Base-by-base conservation (phyloP, 1,140 invertebrate species). In the Leptonema lineaticorne region DNA sequence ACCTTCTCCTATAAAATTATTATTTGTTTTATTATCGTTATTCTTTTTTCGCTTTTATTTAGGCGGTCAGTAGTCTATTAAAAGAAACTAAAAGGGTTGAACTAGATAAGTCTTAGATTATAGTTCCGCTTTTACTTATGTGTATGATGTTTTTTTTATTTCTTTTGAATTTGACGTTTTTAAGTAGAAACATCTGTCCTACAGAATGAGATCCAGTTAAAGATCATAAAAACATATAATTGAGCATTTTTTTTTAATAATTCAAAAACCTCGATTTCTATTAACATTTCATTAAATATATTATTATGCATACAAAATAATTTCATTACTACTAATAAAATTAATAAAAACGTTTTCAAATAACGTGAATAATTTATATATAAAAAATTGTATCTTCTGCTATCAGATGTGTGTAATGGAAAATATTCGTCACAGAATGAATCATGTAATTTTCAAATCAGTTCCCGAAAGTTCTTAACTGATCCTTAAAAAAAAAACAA, bases 11-110 rank as follows among this genome's bases (percentile, higher is more conserved):
- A 30, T 60, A 53, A 69, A 69, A 69, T 69, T 69, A 69, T 69
- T 57, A 58, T 53, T 11, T 24, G n/a, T 69, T 58, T 59, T 50
- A 48, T 22, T 20, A 6, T 37, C 33, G 16, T 20, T 9, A 26
- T 26, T n/a, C n/a, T n/a, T n/a, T n/a, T n/a, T n/a, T n/a, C n/a
- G n/a, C n/a, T n/a, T n/a, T n/a, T n/a, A n/a, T n/a, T n/a, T n/a
- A n/a, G n/a, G n/a, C n/a, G n/a, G n/a, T n/a, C n/a, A 26, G 50
- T 59, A 63, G 62, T 69, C 66, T 71, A 69, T 57, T 68, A 66
- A n/a, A 65, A 63, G 66, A 57, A 57, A 71, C 70, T 58, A 67
- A 71, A 71, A 71, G 70, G 70, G 70, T 71, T 71, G 58, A 33
- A 28, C 63, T 20, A 68, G 70, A 71, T 71, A 71, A 71, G 57